Percentiles rank a stretch among this genome's conserved stretches.
Conservation (phyloP, 2,113 vertebrate genomes). For the Neolamprologus tretocephalus region DNA sequence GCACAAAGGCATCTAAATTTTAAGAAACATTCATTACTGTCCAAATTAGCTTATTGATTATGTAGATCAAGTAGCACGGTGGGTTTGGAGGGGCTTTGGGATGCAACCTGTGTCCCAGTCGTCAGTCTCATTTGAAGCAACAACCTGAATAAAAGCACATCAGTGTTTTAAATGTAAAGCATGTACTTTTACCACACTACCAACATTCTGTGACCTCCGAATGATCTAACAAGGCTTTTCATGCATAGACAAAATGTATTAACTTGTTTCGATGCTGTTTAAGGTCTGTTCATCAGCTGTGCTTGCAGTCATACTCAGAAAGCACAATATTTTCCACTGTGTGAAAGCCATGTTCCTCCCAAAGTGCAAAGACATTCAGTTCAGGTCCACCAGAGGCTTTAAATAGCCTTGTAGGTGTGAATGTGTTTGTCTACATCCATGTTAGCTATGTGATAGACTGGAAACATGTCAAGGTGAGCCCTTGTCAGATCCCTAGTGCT, state of each 20-base stretch:
- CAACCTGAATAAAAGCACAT: background rate
- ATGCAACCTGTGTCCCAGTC: background rate
- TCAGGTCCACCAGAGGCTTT: background rate
- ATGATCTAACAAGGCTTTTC: background rate
- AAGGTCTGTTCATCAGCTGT: background rate
- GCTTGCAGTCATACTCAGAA: background rate
- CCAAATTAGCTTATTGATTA: background rate
- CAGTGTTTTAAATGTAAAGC: background rate
- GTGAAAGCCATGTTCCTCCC: background rate
- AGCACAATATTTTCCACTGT: background rate
- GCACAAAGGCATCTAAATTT: background rate
- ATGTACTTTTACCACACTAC: background rate
- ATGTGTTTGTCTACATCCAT: slow-evolving; percentile 1
- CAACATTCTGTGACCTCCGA: background rate
- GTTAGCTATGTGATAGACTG: slow-evolving; percentile 11
- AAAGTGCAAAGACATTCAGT: background rate
- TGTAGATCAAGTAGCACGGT: background rate
- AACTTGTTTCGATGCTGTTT: background rate
- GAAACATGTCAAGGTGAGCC: background rate
- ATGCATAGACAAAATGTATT: background rate
- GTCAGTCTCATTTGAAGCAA: background rate
- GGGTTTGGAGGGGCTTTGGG: background rate
- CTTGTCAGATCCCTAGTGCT: background rate
- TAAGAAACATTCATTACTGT: background rate
- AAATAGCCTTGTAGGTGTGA: slow-evolving; percentile 11